Conservation (phyloP, 2,113 vertebrate genomes). For the Erinaceus europaeus region DNA sequence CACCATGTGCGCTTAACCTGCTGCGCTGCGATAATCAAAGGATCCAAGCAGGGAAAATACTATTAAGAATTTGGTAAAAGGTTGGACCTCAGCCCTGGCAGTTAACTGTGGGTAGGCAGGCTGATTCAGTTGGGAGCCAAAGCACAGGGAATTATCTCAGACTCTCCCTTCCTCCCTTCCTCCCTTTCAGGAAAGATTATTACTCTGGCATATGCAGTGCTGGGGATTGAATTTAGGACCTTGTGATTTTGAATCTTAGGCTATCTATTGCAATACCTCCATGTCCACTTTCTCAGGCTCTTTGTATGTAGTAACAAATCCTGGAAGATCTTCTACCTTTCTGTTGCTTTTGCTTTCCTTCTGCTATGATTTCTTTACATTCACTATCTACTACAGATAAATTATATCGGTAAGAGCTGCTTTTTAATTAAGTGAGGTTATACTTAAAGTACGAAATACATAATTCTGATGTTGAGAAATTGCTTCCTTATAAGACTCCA, state of each 20-base stretch:
- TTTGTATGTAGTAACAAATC: background rate
- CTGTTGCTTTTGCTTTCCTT: slow-evolving; percentile 41
- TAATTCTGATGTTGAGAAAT: background rate
- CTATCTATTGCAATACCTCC: no score
- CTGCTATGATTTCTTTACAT: background rate
- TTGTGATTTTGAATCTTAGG: no score
- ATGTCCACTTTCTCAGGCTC: no score
- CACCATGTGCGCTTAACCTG: no score
- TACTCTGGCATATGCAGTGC: no score
- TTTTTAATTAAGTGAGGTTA: slow-evolving; percentile 21
- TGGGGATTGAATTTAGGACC: no score
- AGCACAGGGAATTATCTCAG: no score
- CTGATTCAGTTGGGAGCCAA: no score
- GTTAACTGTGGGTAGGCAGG: background rate
- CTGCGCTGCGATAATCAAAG: no score
- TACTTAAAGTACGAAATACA: slow-evolving; percentile 27
- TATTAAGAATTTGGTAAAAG: background rate
- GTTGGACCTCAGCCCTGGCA: background rate
- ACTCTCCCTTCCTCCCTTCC: no score
- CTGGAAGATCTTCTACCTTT: background rate
- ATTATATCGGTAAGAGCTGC: slow-evolving; percentile 23
- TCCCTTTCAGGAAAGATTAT: no score
- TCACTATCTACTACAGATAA: slow-evolving; percentile 12
- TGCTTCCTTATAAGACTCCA: slow-evolving; percentile 11
- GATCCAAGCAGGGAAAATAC: background rate